These are phyloP conservation scores for Rhynchophorus ferrugineus DNA, from an alignment of 1,140 invertebrate species.

Conservation along the genomic window DNA sequence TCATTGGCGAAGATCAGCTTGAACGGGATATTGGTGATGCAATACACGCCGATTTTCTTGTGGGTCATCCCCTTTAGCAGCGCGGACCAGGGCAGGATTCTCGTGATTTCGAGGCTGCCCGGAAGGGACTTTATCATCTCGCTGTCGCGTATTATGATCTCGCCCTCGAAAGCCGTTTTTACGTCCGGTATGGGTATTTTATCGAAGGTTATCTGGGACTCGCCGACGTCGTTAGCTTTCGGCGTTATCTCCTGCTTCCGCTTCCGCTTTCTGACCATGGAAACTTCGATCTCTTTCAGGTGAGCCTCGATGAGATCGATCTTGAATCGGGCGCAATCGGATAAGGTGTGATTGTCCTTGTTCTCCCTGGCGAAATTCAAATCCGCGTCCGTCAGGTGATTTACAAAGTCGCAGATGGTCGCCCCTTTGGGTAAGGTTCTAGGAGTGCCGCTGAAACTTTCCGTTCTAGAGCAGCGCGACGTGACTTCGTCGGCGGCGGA, in stretches of 20 bases:
- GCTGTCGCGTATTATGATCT: conserved; percentile 26
- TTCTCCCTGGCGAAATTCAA: conserved; percentile 1
- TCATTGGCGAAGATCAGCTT: conserved; percentile 21
- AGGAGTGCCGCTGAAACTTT: neutral
- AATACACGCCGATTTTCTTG: conserved; percentile 28
- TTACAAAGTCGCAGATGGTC: conserved; percentile 7
- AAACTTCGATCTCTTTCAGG: neutral
- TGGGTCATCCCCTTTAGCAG: conserved; percentile 22
- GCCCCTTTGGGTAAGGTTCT: neutral
- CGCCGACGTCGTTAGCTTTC: conserved; percentile 9
- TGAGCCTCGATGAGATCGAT: neutral
- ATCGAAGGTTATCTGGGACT: too few relatives aligned
- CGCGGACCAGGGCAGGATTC: conserved; percentile 29
- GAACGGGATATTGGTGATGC: conserved; percentile 14
- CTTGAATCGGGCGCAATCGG: conserved; percentile 6
- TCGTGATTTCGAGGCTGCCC: conserved; percentile 13
- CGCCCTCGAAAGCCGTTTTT: too few relatives aligned
- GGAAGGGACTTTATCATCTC: conserved; percentile 18
- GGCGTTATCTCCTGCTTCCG: conserved; percentile 22
- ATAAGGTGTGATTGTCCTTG: neutral
- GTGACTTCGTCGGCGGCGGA: neutral
- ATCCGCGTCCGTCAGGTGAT: conserved; percentile 13
- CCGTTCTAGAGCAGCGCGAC: conserved; percentile 9
- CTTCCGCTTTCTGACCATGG: conserved; percentile 10
- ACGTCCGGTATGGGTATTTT: too few relatives aligned